Base-by-base conservation (phyloP, 2,797 vertebrate species). In the Platalea minor region DNA sequence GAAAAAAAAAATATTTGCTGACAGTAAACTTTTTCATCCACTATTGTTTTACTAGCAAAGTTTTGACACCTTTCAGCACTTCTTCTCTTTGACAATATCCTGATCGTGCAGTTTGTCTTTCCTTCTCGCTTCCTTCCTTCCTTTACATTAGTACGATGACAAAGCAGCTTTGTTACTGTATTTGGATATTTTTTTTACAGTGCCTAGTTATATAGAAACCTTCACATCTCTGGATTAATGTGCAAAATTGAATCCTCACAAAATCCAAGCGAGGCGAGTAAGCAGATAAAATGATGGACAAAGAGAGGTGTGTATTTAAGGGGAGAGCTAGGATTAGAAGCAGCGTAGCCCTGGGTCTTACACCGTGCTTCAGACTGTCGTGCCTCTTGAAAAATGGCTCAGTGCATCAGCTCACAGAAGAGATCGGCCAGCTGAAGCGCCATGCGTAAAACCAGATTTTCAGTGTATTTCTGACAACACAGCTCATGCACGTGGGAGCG, bases 401-500 rank as follows among this genome's bases (percentile, higher is more conserved):
- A 37, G 43, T 15, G 26, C 37, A 60, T 45, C 63, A 53, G 14
- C 26, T 68, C 64, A 53, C 37, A 51, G 25, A 59, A 61, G n/a
- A 74, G 35, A 51, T 0, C 1, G 2, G 8, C 72, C 64, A 51
- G 48, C 60, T 80, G 37, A 59, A 88, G 35, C 9, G 2, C 51
- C 37, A 29, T 25, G 28, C 7, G 3, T 57, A 83, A 74, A 56
- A 28, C 5, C 72, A 51, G 15, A 74, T 86, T 56, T 83, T 53
- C 28, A 29, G 48, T 78, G 35, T 45, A 8, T 57, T 90, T 86
- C 65, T 78, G 76, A 81, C 57, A 50, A 48, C 3, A 9, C 16
- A 46, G 19, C 6, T 33, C 17, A 4, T 46, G 20, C 37, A 57
- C 0, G 0, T 64, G 50, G 28, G 20, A 77, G 50, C 7, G 5